phyloP scores from a whole-genome alignment of 2,797 vertebrate genomes.

The Phyllotis vaccarum region DNA sequence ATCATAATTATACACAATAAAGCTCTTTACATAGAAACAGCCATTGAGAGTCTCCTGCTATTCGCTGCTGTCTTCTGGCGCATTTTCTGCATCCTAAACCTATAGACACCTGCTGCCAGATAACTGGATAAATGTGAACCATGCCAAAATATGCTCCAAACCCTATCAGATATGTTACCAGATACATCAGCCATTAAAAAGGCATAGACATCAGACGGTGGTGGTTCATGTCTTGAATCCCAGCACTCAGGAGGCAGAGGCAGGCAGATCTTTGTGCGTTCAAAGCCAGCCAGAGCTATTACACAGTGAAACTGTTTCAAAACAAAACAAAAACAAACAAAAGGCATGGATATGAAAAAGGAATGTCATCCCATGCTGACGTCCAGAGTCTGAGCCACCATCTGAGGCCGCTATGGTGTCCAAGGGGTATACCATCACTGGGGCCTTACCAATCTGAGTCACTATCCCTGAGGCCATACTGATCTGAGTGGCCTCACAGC shows the following conservation, averaged over 20 bases:
- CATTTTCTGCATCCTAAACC: too few species aligned
- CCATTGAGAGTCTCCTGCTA: too few species aligned
- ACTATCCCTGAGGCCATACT: background rate
- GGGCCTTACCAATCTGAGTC: background rate
- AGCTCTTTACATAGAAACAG: too few species aligned
- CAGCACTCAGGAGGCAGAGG: background rate
- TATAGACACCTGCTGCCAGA: too few species aligned
- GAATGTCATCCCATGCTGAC: background rate
- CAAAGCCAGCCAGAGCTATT: background rate
- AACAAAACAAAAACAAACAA: background rate
- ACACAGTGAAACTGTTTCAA: background rate
- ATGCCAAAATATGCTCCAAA: too few species aligned
- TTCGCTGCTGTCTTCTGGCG: too few species aligned
- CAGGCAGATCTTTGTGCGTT: background rate
- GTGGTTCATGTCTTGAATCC: background rate
- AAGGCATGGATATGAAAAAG: background rate
- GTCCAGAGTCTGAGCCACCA: background rate
- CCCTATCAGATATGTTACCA: background rate
- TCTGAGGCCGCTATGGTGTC: background rate
- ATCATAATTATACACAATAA: too few species aligned
- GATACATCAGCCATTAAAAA: background rate
- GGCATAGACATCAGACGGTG: background rate
- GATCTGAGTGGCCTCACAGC: background rate
- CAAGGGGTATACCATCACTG: background rate
- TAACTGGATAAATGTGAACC: too few species aligned